Percentiles rank a stretch among this genome's conserved stretches.
Evolutionary conservation across 1,140 invertebrate genomes (phyloP).

Genomic region (Cotesia glomerata): DNA sequence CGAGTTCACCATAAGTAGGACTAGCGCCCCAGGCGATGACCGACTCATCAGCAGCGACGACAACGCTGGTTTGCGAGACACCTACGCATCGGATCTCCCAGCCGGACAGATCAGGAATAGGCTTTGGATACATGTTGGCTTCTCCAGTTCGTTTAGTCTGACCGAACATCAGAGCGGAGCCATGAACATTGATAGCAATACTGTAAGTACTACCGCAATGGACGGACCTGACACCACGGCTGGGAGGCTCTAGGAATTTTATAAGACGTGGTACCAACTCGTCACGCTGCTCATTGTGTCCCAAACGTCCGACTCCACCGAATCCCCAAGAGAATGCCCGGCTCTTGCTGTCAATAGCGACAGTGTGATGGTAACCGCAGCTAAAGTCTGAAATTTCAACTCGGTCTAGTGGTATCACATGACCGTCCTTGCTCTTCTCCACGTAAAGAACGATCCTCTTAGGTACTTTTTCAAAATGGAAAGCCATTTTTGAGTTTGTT

Average conservation of each 20-base stretch:
- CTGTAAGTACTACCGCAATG: slow-evolving; percentile 87
- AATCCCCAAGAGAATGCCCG: slow-evolving; percentile 93
- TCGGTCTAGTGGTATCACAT: slow-evolving; percentile 81
- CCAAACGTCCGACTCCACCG: slow-evolving; percentile 89
- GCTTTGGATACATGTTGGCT: slow-evolving; percentile 96
- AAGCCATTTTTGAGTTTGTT: slow-evolving; percentile 85
- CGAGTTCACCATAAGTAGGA: slow-evolving; percentile 90
- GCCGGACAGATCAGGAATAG: slow-evolving; percentile 87
- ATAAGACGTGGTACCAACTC: slow-evolving; percentile 88
- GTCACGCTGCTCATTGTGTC: slow-evolving; percentile 90
- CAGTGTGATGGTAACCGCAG: slow-evolving; percentile 90
- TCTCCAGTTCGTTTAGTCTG: slow-evolving; percentile 91
- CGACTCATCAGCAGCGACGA: slow-evolving; percentile 88
- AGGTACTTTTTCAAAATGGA: slow-evolving; percentile 83
- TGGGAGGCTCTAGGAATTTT: slow-evolving; percentile 86
- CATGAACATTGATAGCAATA: slow-evolving; percentile 81
- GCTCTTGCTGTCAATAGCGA: slow-evolving; percentile 86
- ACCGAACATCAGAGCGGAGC: slow-evolving; percentile 84
- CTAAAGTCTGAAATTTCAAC: slow-evolving; percentile 89
- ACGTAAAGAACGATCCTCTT: slow-evolving; percentile 86
- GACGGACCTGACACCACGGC: slow-evolving; percentile 79
- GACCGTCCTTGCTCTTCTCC: slow-evolving; percentile 87
- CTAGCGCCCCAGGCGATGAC: slow-evolving; percentile 90
- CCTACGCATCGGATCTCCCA: slow-evolving; percentile 88
- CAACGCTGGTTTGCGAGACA: slow-evolving; percentile 80